Conservation (phyloP, 2,888 invertebrate species). For the Mystacides longicornis region DNA sequence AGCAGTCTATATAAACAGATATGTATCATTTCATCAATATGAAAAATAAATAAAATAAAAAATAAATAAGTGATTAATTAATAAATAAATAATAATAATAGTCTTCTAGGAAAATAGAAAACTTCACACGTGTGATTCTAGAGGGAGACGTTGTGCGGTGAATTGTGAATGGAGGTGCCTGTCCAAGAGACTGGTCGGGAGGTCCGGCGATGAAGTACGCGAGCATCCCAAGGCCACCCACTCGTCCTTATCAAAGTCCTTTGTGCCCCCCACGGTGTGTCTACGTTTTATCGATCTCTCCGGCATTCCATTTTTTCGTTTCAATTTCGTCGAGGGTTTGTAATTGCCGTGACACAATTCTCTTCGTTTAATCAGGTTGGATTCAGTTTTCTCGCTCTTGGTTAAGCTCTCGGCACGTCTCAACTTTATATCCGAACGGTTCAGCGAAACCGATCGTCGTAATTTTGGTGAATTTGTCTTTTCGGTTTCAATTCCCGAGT, state of each 20-base stretch:
- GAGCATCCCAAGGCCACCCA: constrained; percentile 51
- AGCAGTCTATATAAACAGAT: neutral
- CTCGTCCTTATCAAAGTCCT: constrained; percentile 64
- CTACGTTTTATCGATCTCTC: constrained; percentile 78
- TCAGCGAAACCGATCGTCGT: constrained; percentile 35
- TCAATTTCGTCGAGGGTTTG: constrained; percentile 55
- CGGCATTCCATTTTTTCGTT: constrained; percentile 72
- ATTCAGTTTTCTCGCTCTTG: constrained; percentile 65
- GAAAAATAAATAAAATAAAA: neutral
- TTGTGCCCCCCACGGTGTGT: constrained; percentile 90
- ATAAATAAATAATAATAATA: neutral
- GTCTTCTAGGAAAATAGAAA: neutral
- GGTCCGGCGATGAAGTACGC: constrained; percentile 54
- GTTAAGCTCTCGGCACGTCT: constrained; percentile 57
- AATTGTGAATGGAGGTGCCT: constrained; percentile 30
- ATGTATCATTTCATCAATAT: neutral
- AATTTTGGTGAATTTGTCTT: constrained; percentile 31
- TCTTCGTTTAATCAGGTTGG: constrained; percentile 58
- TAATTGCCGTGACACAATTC: constrained; percentile 40
- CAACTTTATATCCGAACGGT: constrained; percentile 43
- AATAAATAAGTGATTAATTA: neutral
- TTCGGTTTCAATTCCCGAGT: constrained; percentile 19
- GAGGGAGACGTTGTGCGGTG: constrained; percentile 33
- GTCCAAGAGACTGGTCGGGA: constrained; percentile 37
- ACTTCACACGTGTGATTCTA: constrained; percentile 35